Conservation (phyloP, 1,140 invertebrate species). For the Pseudobourletiella spinata region DNA sequence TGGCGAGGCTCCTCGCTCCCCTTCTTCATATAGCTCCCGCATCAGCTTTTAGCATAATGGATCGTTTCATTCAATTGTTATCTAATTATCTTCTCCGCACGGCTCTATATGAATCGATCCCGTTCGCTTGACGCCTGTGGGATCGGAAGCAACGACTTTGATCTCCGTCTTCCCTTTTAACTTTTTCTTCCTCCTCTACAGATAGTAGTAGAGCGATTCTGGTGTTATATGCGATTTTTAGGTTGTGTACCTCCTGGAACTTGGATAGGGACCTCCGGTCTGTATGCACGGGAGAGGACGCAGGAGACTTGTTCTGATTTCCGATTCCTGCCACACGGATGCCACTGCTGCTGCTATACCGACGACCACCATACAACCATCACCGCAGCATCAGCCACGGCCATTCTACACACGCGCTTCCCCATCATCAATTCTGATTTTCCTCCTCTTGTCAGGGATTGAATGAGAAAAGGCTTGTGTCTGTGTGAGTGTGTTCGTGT, state of each 20-base stretch:
- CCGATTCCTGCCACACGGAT: neutral
- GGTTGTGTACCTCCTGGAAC: neutral
- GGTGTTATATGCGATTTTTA: neutral
- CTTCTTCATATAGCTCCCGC: too few relatives aligned
- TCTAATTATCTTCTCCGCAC: constrained; percentile 13
- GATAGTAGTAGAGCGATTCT: neutral
- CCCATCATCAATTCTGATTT: constrained; percentile 59
- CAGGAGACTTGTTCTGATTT: neutral
- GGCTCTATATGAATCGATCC: neutral
- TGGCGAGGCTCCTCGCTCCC: too few relatives aligned
- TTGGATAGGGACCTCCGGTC: neutral
- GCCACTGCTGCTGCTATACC: neutral
- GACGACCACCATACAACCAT: too few relatives aligned
- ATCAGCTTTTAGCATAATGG: constrained; percentile 6
- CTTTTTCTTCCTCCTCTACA: neutral
- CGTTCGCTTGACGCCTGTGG: neutral
- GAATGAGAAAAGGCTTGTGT: too few relatives aligned
- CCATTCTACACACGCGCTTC: neutral
- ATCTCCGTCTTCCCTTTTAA: neutral
- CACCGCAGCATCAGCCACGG: neutral
- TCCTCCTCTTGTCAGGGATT: constrained; percentile 58
- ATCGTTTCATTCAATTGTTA: constrained; percentile 18
- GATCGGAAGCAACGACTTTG: neutral
- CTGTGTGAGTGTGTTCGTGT: too few relatives aligned
- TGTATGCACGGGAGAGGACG: neutral